Evolutionary conservation across 2,113 vertebrate genomes (phyloP).

Genomic region (Anthoscopus minutus): DNA sequence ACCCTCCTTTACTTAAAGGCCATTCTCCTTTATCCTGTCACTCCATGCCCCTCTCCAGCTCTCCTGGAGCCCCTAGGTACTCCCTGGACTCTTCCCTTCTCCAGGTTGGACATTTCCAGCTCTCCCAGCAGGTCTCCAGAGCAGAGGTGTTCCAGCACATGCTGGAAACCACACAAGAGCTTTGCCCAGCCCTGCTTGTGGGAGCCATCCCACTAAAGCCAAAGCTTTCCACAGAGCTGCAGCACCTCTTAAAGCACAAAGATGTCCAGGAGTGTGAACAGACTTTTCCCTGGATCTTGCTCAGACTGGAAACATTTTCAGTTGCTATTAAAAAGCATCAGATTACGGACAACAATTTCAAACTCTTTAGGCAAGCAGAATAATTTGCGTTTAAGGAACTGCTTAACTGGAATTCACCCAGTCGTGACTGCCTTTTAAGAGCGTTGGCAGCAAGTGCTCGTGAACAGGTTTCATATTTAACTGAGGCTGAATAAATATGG

Average conservation of each 20-base stretch:
- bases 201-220: rapidly evolving
- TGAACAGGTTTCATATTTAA: conserved; percentile 42
- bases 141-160: not conserved
- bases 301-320: conserved; percentile 49
- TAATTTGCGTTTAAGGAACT: conserved; percentile 58
- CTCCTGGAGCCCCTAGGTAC: no score
- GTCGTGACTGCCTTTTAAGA: conserved; percentile 36
- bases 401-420: conserved; percentile 45
- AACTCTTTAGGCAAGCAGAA: conserved; percentile 23
- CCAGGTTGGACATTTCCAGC: not conserved
- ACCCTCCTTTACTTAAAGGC: not conserved
- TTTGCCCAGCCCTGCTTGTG: not conserved
- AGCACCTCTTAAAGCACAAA: not conserved
- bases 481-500: conserved; percentile 24
- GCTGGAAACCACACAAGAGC: not conserved
- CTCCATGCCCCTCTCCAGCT: not conserved
- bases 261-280: not conserved
- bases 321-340: conserved; percentile 2
- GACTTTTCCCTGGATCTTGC: not conserved
- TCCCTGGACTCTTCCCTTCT: not conserved
- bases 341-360: conserved; percentile 38
- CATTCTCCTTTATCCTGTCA: not conserved
- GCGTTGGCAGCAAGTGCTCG: not conserved
- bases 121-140: not conserved
- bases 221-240: not conserved